Percentiles rank a stretch among this genome's conserved stretches.
Conservation (phyloP, 1,140 invertebrate genomes). For the Drosophila sturtevanti region DNA sequence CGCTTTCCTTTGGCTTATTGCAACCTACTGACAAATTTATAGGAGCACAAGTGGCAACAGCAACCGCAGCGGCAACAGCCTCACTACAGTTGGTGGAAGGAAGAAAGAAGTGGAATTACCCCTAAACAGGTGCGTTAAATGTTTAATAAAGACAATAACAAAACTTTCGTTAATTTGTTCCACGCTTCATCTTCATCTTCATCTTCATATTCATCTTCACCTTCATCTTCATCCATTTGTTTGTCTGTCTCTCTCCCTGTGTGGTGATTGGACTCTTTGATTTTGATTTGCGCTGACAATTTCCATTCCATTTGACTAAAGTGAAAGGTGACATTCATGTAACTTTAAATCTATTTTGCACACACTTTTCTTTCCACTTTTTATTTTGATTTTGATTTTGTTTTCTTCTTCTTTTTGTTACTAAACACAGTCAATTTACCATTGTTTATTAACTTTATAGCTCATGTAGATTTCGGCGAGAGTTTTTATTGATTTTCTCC, state of each 20-base stretch:
- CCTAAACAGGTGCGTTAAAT: conserved; percentile 37
- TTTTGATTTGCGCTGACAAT: conserved; percentile 1
- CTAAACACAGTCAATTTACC: conserved; percentile 16
- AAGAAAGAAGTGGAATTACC: background rate
- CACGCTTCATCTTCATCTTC: conserved; percentile 13
- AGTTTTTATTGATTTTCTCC: conserved; percentile 40
- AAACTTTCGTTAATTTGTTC: conserved; percentile 39
- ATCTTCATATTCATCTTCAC: conserved; percentile 24
- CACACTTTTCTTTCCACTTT: conserved; percentile 56
- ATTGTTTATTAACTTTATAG: conserved; percentile 12
- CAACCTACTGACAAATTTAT: conserved; percentile 45
- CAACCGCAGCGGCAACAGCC: no score
- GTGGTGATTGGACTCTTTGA: conserved; percentile 39
- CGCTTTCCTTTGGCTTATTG: conserved; percentile 76
- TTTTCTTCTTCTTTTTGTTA: background rate
- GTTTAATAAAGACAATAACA: background rate
- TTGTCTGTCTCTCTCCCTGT: conserved; percentile 12
- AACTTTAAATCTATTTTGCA: conserved; percentile 22
- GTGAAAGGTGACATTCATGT: conserved; percentile 64
- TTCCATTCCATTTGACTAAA: conserved; percentile 62
- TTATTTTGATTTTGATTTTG: conserved; percentile 26
- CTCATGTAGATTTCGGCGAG: background rate
- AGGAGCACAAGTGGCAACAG: conserved; percentile 27
- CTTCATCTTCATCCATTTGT: conserved; percentile 10
- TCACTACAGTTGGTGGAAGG: background rate